Conservation (phyloP, 2,113 vertebrate genomes). For the Archilochus colubris region DNA sequence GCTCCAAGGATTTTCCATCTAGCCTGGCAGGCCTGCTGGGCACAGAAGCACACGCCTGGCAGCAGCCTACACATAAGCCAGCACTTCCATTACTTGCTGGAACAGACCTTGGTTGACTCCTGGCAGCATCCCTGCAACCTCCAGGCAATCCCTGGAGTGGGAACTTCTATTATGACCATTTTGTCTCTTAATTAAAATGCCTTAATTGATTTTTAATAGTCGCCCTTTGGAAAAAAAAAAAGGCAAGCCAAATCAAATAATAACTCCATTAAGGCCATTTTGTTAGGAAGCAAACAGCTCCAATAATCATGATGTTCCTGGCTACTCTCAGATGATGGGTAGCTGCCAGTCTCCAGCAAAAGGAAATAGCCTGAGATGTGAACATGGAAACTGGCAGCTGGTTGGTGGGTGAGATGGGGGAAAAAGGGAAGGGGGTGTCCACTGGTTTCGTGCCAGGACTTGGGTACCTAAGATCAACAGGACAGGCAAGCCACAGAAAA, state of each 20-base stretch:
- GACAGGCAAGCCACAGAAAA: not conserved
- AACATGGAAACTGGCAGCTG: not conserved
- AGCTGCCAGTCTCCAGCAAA: slow-evolving; percentile 36
- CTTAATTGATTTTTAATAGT: slow-evolving; percentile 65
- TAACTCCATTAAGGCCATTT: slow-evolving; percentile 57
- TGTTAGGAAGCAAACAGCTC: not conserved
- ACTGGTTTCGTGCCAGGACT: not conserved
- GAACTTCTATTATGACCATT: slow-evolving; percentile 21
- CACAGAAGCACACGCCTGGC: not conserved
- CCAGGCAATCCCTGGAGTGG: not conserved
- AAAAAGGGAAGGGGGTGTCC: not conserved
- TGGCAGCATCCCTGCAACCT: not conserved
- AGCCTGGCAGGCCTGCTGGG: not conserved
- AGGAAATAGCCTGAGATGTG: slow-evolving; percentile 24
- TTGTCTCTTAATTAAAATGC: slow-evolving; percentile 58
- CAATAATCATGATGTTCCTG: slow-evolving; percentile 26
- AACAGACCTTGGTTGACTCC: not conserved
- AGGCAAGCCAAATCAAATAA: slow-evolving; percentile 48
- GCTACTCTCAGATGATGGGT: slow-evolving; percentile 2
- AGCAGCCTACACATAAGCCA: slow-evolving; percentile 17
- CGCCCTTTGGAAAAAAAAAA: not conserved
- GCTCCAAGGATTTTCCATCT: not conserved
- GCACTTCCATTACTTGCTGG: slow-evolving; percentile 26
- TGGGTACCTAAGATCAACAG: not conserved
- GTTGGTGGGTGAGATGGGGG: not conserved